Base-by-base conservation (phyloP, 2,888 invertebrate species). In the Schizotus pectinicornis region DNA sequence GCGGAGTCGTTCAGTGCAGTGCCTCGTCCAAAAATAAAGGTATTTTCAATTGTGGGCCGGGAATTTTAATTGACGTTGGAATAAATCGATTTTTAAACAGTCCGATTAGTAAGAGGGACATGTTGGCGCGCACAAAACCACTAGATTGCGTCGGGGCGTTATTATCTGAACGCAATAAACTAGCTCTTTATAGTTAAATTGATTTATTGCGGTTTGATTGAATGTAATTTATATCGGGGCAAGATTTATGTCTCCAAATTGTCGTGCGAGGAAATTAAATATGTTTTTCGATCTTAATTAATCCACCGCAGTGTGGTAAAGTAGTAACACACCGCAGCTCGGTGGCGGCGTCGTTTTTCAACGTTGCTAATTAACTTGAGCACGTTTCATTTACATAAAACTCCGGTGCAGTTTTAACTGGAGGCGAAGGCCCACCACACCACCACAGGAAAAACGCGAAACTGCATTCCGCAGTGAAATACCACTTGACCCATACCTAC, bases 41-140 rank as follows among this genome's bases (percentile, higher is more conserved):
- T 22, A 22, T 22, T 22, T 22, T 22, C 22, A 22, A 5, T 22
- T 22, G 3, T 22, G 22, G 5, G 22, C 22, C 22, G 22, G 5
- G 22, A 22, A 22, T 22, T 22, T 22, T 22, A 22, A 22, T 22
- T 22, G 22, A 22, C 2, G 22, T 5, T 5, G 38, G 11, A 38
- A 49, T 49, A 38, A 38, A 50, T 50, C 36, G 50, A 39, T 50
- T 50, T 41, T 50, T 50, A 50, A 50, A 12, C 39, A 41, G 13
- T 34, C 13, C 34, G 11, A 50, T 50, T 38, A 50, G 41, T 32
- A 22, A 22, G 22, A 22, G 22, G 22, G 22, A 22, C 22, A 22
- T 22, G 22, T 22, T 22, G 22, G 22, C 5, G 22, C 22, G 5
- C 2, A 22, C 22, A 22, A 22, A 22, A 22, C 22, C 22, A 22